A percentile compares a stretch with the other conserved stretches of the same genome.
Conservation (phyloP, 2,797 vertebrate species). For the Gastrophryne carolinensis region DNA sequence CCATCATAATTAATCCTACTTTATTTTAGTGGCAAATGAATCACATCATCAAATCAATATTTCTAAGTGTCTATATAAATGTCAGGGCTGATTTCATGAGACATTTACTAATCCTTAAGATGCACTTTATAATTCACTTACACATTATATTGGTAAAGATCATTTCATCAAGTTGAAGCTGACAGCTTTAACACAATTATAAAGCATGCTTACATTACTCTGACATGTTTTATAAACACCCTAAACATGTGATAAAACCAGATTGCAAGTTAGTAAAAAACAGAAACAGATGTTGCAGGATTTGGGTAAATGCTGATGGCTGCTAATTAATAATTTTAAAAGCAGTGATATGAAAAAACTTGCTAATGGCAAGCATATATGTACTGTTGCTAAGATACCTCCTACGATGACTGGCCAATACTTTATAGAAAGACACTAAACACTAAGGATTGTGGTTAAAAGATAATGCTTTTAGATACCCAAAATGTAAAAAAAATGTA, state of each 20-base stretch:
- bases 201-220: constrained; percentile 1
- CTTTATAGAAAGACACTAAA: too few relatives aligned
- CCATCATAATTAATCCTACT: too few relatives aligned
- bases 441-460: too few relatives aligned
- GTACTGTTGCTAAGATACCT: too few relatives aligned
- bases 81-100: constrained; percentile 8
- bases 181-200: constrained; percentile 8
- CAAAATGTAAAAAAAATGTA: too few relatives aligned
- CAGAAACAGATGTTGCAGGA: neutral
- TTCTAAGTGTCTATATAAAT: constrained; percentile 14
- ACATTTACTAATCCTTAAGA: neutral
- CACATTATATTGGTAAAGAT: constrained; percentile 34
- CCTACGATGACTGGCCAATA: too few relatives aligned
- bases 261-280: neutral
- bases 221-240: constrained; percentile 19
- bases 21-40: neutral
- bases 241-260: neutral
- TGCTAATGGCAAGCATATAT: neutral
- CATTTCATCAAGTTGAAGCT: constrained; percentile 7
- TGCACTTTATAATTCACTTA: constrained; percentile 34
- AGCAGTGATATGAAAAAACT: neutral
- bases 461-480: too few relatives aligned
- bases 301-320: neutral
- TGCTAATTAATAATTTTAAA: neutral
- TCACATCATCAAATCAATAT: constrained; percentile 28